These are phyloP conservation scores for Tryphoninae sp. DNA, from an alignment of 2,888 invertebrate species.

Conservation along the genomic window DNA sequence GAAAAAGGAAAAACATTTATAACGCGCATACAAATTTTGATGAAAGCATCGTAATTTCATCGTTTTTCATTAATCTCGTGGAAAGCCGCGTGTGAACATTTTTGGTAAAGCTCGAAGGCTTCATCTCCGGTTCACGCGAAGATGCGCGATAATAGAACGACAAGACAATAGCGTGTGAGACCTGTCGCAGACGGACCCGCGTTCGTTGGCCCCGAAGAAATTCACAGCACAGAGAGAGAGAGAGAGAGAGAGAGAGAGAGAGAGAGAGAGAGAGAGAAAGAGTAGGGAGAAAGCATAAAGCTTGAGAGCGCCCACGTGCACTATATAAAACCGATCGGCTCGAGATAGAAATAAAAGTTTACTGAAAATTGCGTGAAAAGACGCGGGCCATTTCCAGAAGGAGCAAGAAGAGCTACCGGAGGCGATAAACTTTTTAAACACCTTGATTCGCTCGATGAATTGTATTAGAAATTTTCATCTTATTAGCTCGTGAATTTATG, in stretches of 20 bases:
- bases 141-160: constrained; percentile 47
- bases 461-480: neutral
- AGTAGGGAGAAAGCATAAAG: constrained; percentile 30
- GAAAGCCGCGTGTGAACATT: neutral
- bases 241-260: constrained; percentile 9
- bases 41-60: neutral
- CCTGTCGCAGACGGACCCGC: constrained; percentile 16
- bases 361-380: constrained; percentile 15
- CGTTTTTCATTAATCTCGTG: neutral
- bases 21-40: neutral
- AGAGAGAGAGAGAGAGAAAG: constrained; percentile 17
- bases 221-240: constrained; percentile 11
- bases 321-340: constrained; percentile 36
- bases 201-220: constrained; percentile 49
- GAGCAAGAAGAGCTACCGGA: constrained; percentile 1
- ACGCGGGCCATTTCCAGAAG: constrained; percentile 17
- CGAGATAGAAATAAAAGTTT: constrained; percentile 46
- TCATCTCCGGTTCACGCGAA: neutral
- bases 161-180: constrained; percentile 43
- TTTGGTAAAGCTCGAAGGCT: constrained; percentile 6
- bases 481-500: neutral
- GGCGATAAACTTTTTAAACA: neutral
- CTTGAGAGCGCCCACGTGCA: constrained; percentile 37
- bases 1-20: neutral
- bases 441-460: neutral